Evolutionary conservation across 2,797 vertebrate genomes (phyloP), one percentile per base, ranked within the genome.

Genomic region (Rhynchotus rufescens): DNA sequence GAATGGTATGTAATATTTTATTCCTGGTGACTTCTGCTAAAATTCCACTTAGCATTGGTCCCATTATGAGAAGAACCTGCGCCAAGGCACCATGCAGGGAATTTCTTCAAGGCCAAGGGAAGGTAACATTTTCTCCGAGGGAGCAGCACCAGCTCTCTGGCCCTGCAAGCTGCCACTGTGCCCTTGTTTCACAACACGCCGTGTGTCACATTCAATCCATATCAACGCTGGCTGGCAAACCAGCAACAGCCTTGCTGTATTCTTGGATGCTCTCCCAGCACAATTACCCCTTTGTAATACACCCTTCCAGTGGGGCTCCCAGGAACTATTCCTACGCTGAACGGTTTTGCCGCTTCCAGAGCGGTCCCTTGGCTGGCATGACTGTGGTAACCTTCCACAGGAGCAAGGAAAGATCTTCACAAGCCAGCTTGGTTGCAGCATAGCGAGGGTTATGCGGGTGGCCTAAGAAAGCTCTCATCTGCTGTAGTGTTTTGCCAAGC

Each of bases 111-210:
- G 72, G 34, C 26, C 21, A 40, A 26, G 22, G n/a, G 15, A 38
- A 69, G 72, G 45, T 28, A 44, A 38, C 28, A 9, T 32, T 66
- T 88, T 73, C 73, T 9, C n/a, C n/a, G 28, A 28, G 23, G 4
- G 25, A 40, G 7, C 42, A 51, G 25, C 44, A 56, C n/a, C 34
- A 49, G 34, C 34, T 68, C 56, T 7, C 32, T 23, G 28, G 52
- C 52, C 38, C 32, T 68, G 40, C 68, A 79, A 56, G 47, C 15
- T 52, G 1, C 40, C 44, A 49, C 34, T 2, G 26, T 11, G 9
- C 4, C 38, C 26, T 25, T 42, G 12, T 28, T 44, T 3, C 72
- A 32, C 66, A 65, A 15, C 12, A 54, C 1, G 21, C 0, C 0
- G n/a, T 26, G 51, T 68, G 40, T 56, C 67, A 51, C 7, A 34